Percentiles rank a stretch among this genome's conserved stretches.
Evolutionary conservation across 1,140 invertebrate genomes (phyloP).

Genomic region (Camponotus floridanus): DNA sequence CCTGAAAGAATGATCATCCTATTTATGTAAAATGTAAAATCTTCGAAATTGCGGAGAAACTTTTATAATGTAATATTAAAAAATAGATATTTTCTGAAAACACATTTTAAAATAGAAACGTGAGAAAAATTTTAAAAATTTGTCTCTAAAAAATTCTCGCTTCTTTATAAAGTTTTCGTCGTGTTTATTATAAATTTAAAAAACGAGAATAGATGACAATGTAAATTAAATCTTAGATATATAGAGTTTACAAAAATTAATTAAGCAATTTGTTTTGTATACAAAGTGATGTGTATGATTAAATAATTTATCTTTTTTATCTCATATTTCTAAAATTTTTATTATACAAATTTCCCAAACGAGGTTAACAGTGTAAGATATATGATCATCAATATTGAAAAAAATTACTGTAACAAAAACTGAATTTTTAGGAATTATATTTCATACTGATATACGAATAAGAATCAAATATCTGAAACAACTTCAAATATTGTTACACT

Average conservation of each 20-base stretch:
- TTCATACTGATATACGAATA: neutral
- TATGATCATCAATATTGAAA: neutral
- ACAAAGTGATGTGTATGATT: neutral
- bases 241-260: neutral
- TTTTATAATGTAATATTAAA: neutral
- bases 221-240: neutral
- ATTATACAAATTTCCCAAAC: slow-evolving; percentile 2
- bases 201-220: neutral
- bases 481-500: neutral
- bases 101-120: neutral
- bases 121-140: slow-evolving; percentile 22
- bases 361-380: neutral
- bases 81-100: neutral
- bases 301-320: neutral
- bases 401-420: neutral
- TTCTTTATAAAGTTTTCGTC: too few relatives aligned
- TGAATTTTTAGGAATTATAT: neutral
- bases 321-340: neutral
- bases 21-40: neutral
- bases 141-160: neutral
- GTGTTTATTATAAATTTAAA: too few relatives aligned
- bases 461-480: slow-evolving; percentile 15
- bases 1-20: slow-evolving; percentile 16
- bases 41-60: neutral
- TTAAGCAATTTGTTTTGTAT: neutral